A percentile compares a stretch with the other conserved stretches of the same genome.
These are phyloP conservation scores for Xanthorhoe designata DNA, from an alignment of 2,888 invertebrate species.

Conservation along the genomic window DNA sequence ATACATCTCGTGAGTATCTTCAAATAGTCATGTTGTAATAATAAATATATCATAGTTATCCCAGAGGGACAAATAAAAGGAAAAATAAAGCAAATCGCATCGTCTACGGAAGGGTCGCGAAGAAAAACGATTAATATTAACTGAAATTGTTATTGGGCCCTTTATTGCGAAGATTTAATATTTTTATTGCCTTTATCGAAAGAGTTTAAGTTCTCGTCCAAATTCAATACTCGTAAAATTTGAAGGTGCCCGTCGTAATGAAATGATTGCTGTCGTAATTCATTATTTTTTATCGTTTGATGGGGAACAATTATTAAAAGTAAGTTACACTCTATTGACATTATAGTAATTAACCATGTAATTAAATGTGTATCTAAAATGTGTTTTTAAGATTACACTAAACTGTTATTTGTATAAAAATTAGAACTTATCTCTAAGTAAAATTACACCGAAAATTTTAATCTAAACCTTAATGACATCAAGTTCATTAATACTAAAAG, in stretches of 20 bases:
- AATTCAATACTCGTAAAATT: constrained; percentile 64
- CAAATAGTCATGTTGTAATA: constrained; percentile 74
- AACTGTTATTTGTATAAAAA: too few species aligned
- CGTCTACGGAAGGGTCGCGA: constrained; percentile 76
- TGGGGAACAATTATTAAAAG: constrained; percentile 14
- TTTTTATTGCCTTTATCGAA: constrained; percentile 76
- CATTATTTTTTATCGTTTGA: constrained; percentile 19
- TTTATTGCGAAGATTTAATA: constrained; percentile 78
- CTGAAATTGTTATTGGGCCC: constrained; percentile 80
- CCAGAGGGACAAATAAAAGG: constrained; percentile 78
- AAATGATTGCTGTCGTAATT: constrained; percentile 47
- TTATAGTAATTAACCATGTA: too few species aligned
- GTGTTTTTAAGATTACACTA: too few species aligned
- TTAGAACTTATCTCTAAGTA: not conserved
- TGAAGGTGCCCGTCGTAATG: constrained; percentile 50
- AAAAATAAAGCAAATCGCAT: constrained; percentile 82
- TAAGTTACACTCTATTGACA: too few species aligned
- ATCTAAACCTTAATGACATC: constrained; percentile 54
- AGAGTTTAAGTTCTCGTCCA: constrained; percentile 69
- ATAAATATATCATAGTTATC: constrained; percentile 84
- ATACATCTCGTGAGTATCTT: constrained; percentile 81
- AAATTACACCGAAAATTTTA: not conserved
- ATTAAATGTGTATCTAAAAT: too few species aligned
- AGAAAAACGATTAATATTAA: constrained; percentile 86
- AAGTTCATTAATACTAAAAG: constrained; percentile 69